Conservation (phyloP, 2,113 vertebrate species). For the Puntigrus tetrazona region DNA sequence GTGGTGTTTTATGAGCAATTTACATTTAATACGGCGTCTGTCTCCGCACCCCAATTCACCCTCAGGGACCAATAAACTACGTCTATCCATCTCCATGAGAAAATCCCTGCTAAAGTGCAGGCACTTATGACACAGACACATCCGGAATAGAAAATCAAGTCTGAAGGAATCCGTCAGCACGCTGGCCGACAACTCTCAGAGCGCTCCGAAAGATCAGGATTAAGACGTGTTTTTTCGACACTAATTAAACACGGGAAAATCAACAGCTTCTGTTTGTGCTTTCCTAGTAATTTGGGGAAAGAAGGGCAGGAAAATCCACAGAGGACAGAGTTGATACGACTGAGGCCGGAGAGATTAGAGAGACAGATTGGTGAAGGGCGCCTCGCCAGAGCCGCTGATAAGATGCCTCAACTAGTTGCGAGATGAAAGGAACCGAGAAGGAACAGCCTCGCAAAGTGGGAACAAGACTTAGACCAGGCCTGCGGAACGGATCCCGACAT, state of each 20-base stretch:
- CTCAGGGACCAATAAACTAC: neutral
- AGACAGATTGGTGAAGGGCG: constrained; percentile 8
- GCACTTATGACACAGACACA: neutral
- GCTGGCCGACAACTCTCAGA: neutral
- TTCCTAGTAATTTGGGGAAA: neutral
- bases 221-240: neutral
- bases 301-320: neutral
- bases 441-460: neutral
- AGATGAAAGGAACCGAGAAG: neutral
- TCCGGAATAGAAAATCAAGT: neutral
- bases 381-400: constrained; percentile 20
- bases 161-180: neutral
- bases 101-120: neutral
- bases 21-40: neutral
- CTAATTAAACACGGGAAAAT: neutral
- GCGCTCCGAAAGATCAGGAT: neutral
- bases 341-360: neutral
- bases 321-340: neutral
- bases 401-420: neutral
- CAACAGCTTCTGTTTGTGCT: constrained; percentile 1
- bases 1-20: constrained; percentile 8
- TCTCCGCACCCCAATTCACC: neutral
- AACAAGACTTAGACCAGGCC: neutral
- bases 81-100: neutral
- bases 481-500: neutral